These are phyloP conservation scores for Calypte anna DNA, from an alignment of 2,113 vertebrate genomes.

Conservation along the genomic window DNA sequence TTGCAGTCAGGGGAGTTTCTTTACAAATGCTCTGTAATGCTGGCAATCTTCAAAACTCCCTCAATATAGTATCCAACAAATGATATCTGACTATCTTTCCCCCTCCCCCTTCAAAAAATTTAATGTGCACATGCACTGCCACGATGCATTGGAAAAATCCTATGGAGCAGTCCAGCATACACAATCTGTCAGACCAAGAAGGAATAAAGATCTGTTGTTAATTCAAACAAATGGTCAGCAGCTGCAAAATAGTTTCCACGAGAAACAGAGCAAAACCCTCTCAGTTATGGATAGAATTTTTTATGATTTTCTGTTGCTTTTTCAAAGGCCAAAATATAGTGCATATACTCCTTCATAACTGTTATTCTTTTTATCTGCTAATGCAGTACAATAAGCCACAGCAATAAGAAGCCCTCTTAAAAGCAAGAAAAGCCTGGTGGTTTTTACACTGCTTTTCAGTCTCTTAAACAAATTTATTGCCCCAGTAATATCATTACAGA, in stretches of 20 bases:
- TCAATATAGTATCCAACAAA: not conserved
- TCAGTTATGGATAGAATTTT: conserved; percentile 48
- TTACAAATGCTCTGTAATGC: not conserved
- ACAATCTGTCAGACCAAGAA: conserved; percentile 70
- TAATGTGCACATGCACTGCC: conserved; percentile 50
- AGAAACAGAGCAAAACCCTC: conserved; percentile 58
- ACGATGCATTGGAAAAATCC: conserved; percentile 59
- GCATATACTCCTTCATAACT: not conserved
- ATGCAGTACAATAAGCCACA: not conserved
- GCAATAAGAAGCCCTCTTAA: not conserved
- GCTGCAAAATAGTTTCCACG: conserved; percentile 77
- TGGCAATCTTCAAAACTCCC: conserved; percentile 9
- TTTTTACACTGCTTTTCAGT: not conserved
- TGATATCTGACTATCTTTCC: not conserved
- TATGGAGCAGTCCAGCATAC: conserved; percentile 58
- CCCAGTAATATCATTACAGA: not conserved
- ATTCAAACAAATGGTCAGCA: conserved; percentile 78
- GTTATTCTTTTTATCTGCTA: conserved; percentile 27
- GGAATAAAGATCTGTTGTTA: conserved; percentile 78
- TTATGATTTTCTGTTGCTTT: conserved; percentile 59
- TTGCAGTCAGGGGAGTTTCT: not conserved
- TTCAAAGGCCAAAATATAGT: conserved; percentile 37
- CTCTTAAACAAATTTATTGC: not conserved
- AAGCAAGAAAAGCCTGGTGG: not conserved
- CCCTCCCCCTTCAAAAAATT: not conserved